Percentiles rank a stretch among this genome's conserved stretches.
Evolutionary conservation across 2,797 vertebrate genomes (phyloP).

Genomic region (Peromyscus eremicus): DNA sequence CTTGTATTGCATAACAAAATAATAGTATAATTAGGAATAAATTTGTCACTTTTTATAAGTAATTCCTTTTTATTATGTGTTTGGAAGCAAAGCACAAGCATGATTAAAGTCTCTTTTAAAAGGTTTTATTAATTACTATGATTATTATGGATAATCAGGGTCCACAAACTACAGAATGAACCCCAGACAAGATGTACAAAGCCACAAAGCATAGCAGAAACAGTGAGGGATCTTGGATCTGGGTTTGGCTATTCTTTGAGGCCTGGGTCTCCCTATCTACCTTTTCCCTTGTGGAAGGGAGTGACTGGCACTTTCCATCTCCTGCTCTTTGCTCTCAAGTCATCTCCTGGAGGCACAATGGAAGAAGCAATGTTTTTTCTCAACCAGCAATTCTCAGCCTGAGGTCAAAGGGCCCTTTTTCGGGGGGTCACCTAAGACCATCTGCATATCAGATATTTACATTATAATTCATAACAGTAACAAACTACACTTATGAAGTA

Average conservation of each 20-base stretch:
- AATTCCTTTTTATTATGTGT: conserved; percentile 81
- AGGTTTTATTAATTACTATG: conserved; percentile 85
- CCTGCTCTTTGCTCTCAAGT: not conserved
- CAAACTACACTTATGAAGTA: not conserved
- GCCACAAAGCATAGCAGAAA: conserved; percentile 11
- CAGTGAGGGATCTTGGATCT: not conserved
- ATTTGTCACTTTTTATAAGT: conserved; percentile 86
- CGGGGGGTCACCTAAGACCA: not conserved
- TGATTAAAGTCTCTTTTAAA: conserved; percentile 83
- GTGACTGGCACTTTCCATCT: not conserved
- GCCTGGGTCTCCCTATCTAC: not conserved
- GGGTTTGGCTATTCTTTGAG: not conserved
- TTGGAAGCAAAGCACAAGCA: conserved; percentile 83
- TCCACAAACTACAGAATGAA: conserved; percentile 60
- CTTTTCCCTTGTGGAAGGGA: not conserved
- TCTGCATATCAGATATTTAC: not conserved
- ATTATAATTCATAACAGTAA: not conserved
- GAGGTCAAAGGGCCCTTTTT: not conserved
- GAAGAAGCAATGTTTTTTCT: not conserved
- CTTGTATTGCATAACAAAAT: conserved; percentile 86
- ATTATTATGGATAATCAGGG: conserved; percentile 81
- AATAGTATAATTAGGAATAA: conserved; percentile 87
- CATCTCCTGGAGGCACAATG: not conserved
- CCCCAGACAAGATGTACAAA: conserved; percentile 59
- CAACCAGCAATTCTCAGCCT: not conserved